Conservation (phyloP, 2,888 invertebrate genomes). For the Campoplex nolae region DNA sequence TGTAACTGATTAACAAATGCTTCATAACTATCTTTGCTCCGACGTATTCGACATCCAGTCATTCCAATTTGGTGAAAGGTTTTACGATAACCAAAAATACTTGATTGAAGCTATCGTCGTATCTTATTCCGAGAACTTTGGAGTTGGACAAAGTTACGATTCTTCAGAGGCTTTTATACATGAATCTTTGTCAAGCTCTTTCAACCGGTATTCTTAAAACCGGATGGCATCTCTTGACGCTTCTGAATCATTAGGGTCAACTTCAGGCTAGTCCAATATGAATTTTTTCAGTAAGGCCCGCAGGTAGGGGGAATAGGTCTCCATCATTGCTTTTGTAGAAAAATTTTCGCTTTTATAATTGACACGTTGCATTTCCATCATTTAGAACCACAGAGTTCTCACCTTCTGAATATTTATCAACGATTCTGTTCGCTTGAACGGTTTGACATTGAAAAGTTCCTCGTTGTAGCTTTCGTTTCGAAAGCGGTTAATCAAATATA, state of each 20-base stretch:
- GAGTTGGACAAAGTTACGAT: not conserved
- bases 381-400: not conserved
- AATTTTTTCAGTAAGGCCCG: not conserved
- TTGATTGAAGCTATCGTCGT: constrained; percentile 3
- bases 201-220: not conserved
- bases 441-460: too few relatives aligned
- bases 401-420: too few relatives aligned
- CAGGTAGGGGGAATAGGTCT: not conserved
- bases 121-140: not conserved
- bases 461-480: too few relatives aligned
- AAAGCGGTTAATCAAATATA: too few relatives aligned
- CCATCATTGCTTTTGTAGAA: not conserved
- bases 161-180: not conserved
- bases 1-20: constrained; percentile 42
- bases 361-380: not conserved
- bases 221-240: not conserved
- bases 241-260: not conserved
- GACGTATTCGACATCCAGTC: not conserved
- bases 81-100: constrained; percentile 20
- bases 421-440: too few relatives aligned
- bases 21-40: not conserved
- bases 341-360: not conserved
- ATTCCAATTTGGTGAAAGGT: constrained; percentile 6
- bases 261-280: not conserved
- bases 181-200: not conserved